Evolutionary conservation across 2,888 invertebrate genomes (phyloP), one percentile per base, ranked within the genome.

Genomic region (Agonopterix alstromeriana): DNA sequence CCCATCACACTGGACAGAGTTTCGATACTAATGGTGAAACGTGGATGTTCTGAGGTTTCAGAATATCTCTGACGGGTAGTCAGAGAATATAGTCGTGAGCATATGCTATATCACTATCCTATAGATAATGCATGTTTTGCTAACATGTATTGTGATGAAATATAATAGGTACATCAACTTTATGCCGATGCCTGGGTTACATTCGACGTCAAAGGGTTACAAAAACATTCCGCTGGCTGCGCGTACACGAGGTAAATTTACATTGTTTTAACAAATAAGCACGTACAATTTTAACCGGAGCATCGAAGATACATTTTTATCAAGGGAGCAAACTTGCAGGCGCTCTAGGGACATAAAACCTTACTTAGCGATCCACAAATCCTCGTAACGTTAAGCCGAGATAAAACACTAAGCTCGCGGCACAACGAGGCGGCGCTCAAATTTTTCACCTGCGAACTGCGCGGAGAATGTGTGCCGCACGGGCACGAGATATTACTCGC

Each of bases 281-380:
- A 49, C 35, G 35, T 46, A 42, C 27, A 27, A 27, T 5, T 45
- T 41, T 47, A 48, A 45, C 48, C 47, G 44, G 47, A 48, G 46
- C 48, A 49, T 52, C 47, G 51, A 49, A 52, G 51, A 52, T 52
- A 45, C 51, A 52, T 52, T 52, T 52, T 77, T 83, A 83, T 84
- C 80, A 78, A 65, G 72, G 72, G 74, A 80, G 68, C 76, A 75
- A 78, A 82, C 70, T 82, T 81, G 77, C 77, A 78, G 75, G 74
- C 77, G 73, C 77, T 80, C 67, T 77, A 70, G 73, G 70, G 78
- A 82, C 86, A 87, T 87, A 88, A 88, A 86, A 86, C 84, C 75
- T 86, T 86, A 84, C 85, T 86, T 87, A 86, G 85, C 76, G 78
- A 82, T 79, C 85, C 82, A 87, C 86, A 87, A 85, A 88, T 88